phyloP scores from a whole-genome alignment of 30 jellyfish, hydroid and myxozoan species.

The Aurelia sp. region DNA sequence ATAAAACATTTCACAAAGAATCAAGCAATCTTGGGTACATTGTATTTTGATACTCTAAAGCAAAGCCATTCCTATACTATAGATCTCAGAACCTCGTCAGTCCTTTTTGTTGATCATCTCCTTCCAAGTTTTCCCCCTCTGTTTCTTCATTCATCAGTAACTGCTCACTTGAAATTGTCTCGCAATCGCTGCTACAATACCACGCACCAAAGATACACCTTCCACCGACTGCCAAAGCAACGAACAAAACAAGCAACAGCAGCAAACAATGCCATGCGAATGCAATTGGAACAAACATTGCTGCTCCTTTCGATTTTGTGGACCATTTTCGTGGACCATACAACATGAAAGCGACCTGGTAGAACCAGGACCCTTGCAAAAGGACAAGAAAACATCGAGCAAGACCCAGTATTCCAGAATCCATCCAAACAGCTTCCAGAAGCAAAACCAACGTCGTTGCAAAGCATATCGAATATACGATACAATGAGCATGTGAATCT shows the following conservation, averaged over 20 bases:
- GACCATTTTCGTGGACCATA: slow-evolving; percentile 66
- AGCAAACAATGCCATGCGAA: slow-evolving; percentile 72
- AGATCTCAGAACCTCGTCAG: not conserved
- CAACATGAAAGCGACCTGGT: slow-evolving; percentile 66
- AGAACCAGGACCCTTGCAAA: not conserved
- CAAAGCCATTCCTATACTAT: no score
- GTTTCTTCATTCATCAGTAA: slow-evolving; percentile 27
- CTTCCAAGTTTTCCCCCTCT: not conserved
- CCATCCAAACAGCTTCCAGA: not conserved
- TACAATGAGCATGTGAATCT: slow-evolving; percentile 61
- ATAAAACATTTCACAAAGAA: no score
- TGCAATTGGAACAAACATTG: slow-evolving; percentile 68
- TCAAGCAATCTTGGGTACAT: no score
- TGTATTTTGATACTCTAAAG: no score
- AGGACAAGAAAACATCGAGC: slow-evolving; percentile 61
- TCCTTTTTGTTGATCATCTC: not conserved
- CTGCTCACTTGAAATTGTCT: slow-evolving; percentile 29
- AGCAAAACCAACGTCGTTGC: slow-evolving; percentile 21
- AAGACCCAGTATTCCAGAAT: slow-evolving; percentile 33
- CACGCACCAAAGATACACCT: slow-evolving; percentile 5
- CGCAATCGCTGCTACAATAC: slow-evolving; percentile 24
- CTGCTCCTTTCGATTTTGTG: slow-evolving; percentile 51
- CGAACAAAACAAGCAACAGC: not conserved
- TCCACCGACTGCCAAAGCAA: slow-evolving; percentile 7
- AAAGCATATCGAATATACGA: slow-evolving; percentile 54